Conservation (phyloP, 2,113 vertebrate species). For the Notiomystis cincta region DNA sequence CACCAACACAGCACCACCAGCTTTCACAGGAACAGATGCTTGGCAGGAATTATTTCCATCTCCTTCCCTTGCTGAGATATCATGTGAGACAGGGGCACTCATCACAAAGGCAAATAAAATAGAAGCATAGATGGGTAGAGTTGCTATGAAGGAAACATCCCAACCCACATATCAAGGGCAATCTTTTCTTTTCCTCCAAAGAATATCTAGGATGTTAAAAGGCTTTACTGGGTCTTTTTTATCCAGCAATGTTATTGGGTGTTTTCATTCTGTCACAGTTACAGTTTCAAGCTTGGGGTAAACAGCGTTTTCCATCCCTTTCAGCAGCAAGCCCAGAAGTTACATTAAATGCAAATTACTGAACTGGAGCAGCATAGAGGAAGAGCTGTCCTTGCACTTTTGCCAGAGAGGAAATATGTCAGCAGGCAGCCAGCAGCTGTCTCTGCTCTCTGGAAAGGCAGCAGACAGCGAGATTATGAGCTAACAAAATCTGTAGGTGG, state of each 20-base stretch:
- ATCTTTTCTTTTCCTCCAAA: neutral
- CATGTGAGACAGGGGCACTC: neutral
- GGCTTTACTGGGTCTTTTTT: neutral
- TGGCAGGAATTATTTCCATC: neutral
- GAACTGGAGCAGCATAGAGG: neutral
- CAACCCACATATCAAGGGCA: neutral
- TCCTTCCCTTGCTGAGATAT: neutral
- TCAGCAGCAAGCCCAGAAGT: neutral
- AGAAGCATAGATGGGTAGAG: neutral
- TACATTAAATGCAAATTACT: neutral
- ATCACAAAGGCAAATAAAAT: neutral
- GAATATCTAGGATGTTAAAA: neutral
- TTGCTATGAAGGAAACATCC: neutral
- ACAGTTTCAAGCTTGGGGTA: neutral
- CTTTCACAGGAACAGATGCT: slow-evolving; percentile 19
- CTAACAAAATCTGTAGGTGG: slow-evolving; percentile 7
- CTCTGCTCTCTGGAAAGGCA: neutral
- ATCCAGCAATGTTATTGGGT: neutral
- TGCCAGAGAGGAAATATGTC: neutral
- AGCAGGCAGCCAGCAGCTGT: neutral
- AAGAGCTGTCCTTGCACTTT: neutral
- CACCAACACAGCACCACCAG: neutral
- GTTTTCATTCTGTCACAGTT: neutral
- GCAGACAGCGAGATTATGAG: neutral
- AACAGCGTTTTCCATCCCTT: neutral